phyloP scores from a whole-genome alignment of 2,797 vertebrate genomes.

The Sparidentex hasta region DNA sequence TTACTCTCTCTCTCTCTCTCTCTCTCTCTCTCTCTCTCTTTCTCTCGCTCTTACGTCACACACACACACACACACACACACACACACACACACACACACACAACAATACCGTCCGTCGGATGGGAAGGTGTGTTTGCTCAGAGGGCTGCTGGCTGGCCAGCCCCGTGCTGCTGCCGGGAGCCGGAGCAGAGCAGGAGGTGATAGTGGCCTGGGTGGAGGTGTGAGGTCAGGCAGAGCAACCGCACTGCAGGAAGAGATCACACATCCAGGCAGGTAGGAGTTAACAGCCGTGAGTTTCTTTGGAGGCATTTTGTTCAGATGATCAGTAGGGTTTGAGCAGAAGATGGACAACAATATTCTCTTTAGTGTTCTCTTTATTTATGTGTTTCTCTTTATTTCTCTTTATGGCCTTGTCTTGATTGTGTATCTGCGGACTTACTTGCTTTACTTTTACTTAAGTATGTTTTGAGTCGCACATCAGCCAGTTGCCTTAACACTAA shows the following conservation, averaged over 20 bases:
- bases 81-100: slow-evolving; percentile 40
- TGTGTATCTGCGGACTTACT: background rate
- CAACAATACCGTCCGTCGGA: slow-evolving; percentile 54
- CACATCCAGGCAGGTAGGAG: slow-evolving; percentile 54
- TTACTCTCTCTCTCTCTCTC: background rate
- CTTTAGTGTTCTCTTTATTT: background rate
- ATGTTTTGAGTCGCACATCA: slow-evolving; percentile 2
- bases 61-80: slow-evolving; percentile 2
- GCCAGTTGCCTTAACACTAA: background rate
- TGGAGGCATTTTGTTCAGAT: background rate
- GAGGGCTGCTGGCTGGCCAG: slow-evolving; percentile 52
- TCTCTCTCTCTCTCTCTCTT: background rate
- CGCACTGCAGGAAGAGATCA: slow-evolving; percentile 32
- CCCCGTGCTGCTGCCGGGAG: slow-evolving; percentile 45
- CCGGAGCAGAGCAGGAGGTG: slow-evolving; percentile 61
- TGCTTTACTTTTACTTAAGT: background rate
- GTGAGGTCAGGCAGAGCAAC: slow-evolving; percentile 45
- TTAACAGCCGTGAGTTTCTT: background rate
- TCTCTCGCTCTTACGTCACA: background rate
- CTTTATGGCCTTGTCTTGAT: background rate
- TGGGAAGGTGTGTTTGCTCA: slow-evolving; percentile 70
- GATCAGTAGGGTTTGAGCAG: background rate
- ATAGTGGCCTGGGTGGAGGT: slow-evolving; percentile 38
- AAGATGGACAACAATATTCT: background rate
- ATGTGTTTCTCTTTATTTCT: too few relatives aligned